Base-by-base conservation (phyloP, 2,113 vertebrate species). In the Polypterus bichir region DNA sequence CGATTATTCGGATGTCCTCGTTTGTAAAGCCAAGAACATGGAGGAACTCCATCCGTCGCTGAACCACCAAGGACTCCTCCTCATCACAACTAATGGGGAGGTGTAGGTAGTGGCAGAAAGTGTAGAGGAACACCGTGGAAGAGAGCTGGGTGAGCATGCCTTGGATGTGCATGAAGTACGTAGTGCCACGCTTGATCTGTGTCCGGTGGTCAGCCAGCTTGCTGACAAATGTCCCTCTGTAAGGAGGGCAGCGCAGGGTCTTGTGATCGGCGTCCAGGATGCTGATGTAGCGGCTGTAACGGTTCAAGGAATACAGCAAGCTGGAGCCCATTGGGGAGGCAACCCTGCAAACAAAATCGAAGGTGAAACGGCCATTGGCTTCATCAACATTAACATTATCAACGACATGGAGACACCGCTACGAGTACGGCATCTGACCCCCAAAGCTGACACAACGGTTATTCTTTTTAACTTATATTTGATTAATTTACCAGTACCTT, bases 41-140 rank as follows among this genome's bases (percentile, higher is more conserved):
- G 44, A 92, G 74, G 56, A 92, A 92, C 76, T 76, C 85, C 54
- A 75, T 79, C 81, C 88, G 83, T 74, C 87, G 91, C 47, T 54
- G 77, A 7, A 77, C 78, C 0, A 86, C 64, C 0, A 72, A 74
- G 51, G 69, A 87, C 62, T 84, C 82, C 0, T 86, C 74, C 1
- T 87, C 84, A 9, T 60, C 70, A 57, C 81, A 69, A 0, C 74
- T 83, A 65, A 93, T 81, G 5, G 93, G 92, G 64, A 98, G 82
- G 76, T 98, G 96, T 69, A 97, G 79, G 69, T 97, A 92, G 59
- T 96, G 94, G 71, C 93, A 98, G 76, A 97, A 98, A 54, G 93
- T 81, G 27, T 90, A 89, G 61, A 99, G 88, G 79, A 97, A 97
- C 58, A 93, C 94, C 78, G 89, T 92, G 47, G 93, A 87, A 0